Conservation (phyloP, 1,140 invertebrate species). For the Amphibalanus amphitrite region DNA sequence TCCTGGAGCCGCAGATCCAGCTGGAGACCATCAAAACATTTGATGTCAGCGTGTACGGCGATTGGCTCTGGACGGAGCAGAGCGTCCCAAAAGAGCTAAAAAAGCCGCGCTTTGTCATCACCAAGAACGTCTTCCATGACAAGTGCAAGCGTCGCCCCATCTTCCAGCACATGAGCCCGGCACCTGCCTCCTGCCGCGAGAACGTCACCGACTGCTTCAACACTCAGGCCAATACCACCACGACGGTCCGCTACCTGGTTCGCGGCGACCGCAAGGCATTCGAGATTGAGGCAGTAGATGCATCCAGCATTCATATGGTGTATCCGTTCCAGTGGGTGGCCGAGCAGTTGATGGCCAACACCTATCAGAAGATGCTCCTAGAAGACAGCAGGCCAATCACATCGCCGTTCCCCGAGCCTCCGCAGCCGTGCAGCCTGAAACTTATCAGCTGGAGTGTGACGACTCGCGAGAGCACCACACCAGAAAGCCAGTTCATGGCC, state of each 20-base stretch:
- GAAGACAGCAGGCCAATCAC: not conserved
- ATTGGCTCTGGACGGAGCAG: conserved; percentile 33
- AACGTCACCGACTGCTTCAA: conserved; percentile 10
- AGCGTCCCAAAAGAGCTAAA: conserved; percentile 9
- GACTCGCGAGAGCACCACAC: not conserved
- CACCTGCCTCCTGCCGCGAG: conserved; percentile 3
- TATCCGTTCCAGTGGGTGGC: not conserved
- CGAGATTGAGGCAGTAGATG: not conserved
- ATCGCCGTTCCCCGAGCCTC: not conserved
- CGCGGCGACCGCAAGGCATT: not conserved
- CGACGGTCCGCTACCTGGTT: not conserved
- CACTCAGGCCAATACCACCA: conserved; percentile 7
- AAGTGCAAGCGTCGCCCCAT: conserved; percentile 38
- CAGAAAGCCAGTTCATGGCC: not conserved
- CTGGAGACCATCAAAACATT: not conserved
- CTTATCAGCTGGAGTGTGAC: not conserved
- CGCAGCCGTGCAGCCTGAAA: not conserved
- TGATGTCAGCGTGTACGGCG: conserved; percentile 13
- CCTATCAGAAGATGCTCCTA: not conserved
- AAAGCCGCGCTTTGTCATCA: conserved; percentile 33
- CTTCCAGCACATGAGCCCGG: conserved; percentile 30
- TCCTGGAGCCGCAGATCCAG: too few relatives aligned
- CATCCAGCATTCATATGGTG: not conserved
- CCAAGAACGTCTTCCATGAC: conserved; percentile 44
- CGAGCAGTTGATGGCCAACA: not conserved